Evolutionary conservation across 1,140 invertebrate genomes (phyloP).

Genomic region (Pollicipes pollicipes): DNA sequence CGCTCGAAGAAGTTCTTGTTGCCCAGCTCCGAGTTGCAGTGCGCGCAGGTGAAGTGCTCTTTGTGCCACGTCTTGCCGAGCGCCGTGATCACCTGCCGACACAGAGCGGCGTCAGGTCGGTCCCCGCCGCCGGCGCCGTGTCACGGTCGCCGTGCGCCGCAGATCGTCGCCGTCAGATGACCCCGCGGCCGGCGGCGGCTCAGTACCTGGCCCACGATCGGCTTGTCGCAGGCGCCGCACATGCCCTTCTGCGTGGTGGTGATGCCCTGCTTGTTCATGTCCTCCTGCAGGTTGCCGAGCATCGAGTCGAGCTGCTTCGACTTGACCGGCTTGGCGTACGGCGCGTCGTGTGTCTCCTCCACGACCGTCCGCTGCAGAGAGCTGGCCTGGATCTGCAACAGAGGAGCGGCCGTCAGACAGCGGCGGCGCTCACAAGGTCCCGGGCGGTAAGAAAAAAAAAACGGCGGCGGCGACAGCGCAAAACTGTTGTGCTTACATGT

Average conservation of each 20-base stretch:
- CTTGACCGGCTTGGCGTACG: conserved; percentile 50
- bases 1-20: conserved; percentile 97
- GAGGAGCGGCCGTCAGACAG: background rate
- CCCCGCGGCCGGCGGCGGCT: background rate
- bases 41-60: conserved; percentile 93
- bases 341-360: conserved; percentile 22
- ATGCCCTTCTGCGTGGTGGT: conserved; percentile 94
- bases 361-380: conserved; percentile 30
- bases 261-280: conserved; percentile 93
- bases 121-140: background rate
- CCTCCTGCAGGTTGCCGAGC: conserved; percentile 71
- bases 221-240: conserved; percentile 93
- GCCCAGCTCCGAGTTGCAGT: conserved; percentile 89
- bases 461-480: background rate
- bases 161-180: no score
- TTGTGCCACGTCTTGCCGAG: conserved; percentile 98
- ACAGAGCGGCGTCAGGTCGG: conserved; percentile 8
- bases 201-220: conserved; percentile 84
- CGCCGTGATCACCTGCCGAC: conserved; percentile 65
- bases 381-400: conserved; percentile 35
- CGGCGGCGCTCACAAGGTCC: no score
- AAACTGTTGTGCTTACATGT: background rate
- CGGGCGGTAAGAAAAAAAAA: background rate
- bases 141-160: no score
- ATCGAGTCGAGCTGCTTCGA: conserved; percentile 69